A percentile compares a stretch with the other conserved stretches of the same genome.
These are phyloP conservation scores for Tetragnatha versicolor DNA, from an alignment of 1,140 invertebrate genomes.

Conservation along the genomic window DNA sequence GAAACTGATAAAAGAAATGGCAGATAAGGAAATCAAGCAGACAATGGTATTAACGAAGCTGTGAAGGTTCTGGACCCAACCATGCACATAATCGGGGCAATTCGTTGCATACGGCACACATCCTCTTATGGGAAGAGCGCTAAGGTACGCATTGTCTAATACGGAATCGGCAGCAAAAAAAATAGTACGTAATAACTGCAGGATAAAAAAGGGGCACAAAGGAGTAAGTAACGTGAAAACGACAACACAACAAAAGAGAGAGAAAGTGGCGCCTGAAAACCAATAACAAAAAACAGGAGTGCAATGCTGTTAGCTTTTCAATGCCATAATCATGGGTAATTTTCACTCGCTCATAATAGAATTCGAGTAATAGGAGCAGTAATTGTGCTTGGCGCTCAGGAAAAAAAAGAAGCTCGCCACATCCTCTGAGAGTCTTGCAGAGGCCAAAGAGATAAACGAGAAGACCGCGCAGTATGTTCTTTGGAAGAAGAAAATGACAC, in stretches of 20 bases:
- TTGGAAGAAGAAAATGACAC: no score
- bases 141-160: slow-evolving; percentile 14
- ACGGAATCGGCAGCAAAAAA: background rate
- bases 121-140: background rate
- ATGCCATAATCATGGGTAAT: slow-evolving; percentile 52
- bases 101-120: slow-evolving; percentile 25
- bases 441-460: background rate
- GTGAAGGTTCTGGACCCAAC: slow-evolving; percentile 8
- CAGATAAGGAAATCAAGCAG: background rate
- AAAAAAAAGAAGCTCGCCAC: background rate
- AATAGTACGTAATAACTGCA: background rate
- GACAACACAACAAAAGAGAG: background rate
- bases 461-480: no score
- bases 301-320: slow-evolving; percentile 50
- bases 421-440: background rate
- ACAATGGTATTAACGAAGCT: slow-evolving; percentile 33
- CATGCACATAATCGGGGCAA: slow-evolving; percentile 43
- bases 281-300: slow-evolving; percentile 31
- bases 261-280: slow-evolving; percentile 23
- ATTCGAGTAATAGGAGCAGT: slow-evolving; percentile 31
- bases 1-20: background rate
- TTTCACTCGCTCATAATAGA: slow-evolving; percentile 49
- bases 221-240: background rate
- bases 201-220: no score
- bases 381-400: background rate